Evolutionary conservation across 2,888 invertebrate genomes (phyloP).

Genomic region (Cheilosia grossa): DNA sequence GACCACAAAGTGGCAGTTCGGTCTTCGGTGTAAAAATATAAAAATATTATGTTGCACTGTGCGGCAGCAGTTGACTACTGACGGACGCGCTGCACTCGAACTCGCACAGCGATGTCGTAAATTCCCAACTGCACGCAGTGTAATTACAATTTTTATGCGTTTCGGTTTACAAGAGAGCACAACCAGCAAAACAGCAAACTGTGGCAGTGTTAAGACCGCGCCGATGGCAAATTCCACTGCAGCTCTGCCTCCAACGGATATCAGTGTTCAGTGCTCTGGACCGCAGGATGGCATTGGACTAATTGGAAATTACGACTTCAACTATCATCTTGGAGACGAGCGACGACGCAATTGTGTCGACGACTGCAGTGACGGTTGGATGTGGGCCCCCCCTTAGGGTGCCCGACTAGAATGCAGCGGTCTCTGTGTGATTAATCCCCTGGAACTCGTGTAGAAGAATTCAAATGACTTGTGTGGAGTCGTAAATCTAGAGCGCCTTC

Average conservation of each 20-base stretch:
- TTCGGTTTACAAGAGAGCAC: constrained; percentile 54
- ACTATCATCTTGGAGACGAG: constrained; percentile 62
- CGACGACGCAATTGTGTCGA: constrained; percentile 71
- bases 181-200: not conserved
- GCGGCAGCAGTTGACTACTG: constrained; percentile 13
- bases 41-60: constrained; percentile 59
- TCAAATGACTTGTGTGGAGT: constrained; percentile 67
- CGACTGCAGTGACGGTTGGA: constrained; percentile 53
- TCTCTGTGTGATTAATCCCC: constrained; percentile 63
- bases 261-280: constrained; percentile 31
- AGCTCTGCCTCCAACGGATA: constrained; percentile 23
- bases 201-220: constrained; percentile 16
- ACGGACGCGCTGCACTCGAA: constrained; percentile 16
- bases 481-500: constrained; percentile 72
- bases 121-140: constrained; percentile 62
- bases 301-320: constrained; percentile 74
- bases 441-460: constrained; percentile 53
- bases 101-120: constrained; percentile 63
- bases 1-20: constrained; percentile 57
- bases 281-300: constrained; percentile 74
- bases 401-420: constrained; percentile 42
- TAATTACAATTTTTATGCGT: constrained; percentile 75
- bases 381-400: constrained; percentile 41
- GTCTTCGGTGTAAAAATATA: constrained; percentile 43
- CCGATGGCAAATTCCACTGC: constrained; percentile 52